These are phyloP conservation scores for Argyresthia goedartella DNA, from an alignment of 2,888 invertebrate genomes.

Conservation along the genomic window DNA sequence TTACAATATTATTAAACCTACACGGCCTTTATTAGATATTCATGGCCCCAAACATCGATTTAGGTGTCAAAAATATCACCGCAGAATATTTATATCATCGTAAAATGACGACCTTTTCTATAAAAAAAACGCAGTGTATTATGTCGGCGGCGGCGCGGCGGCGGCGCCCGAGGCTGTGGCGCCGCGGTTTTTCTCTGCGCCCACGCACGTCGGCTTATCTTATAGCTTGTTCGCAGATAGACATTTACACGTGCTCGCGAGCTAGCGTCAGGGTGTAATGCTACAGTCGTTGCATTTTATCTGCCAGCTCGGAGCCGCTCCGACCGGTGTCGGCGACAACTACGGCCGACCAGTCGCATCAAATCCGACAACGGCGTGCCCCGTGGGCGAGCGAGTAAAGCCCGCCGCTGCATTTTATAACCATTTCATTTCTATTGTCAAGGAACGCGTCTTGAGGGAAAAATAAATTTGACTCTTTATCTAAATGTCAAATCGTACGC, in stretches of 20 bases:
- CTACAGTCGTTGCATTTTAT: conserved; percentile 58
- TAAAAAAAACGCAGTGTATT: not conserved
- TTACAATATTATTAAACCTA: conserved; percentile 25
- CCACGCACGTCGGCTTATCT: conserved; percentile 55
- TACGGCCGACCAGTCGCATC: conserved; percentile 13
- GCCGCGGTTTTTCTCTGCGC: conserved; percentile 39
- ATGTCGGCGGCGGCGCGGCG: conserved; percentile 8
- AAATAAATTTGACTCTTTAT: conserved; percentile 70
- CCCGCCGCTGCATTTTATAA: conserved; percentile 54
- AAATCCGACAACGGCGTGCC: conserved; percentile 50
- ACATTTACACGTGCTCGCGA: conserved; percentile 66
- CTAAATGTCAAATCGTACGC: conserved; percentile 71
- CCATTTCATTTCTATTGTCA: conserved; percentile 70
- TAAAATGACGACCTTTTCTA: conserved; percentile 6
- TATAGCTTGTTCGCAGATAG: conserved; percentile 52
- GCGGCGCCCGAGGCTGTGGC: conserved; percentile 31
- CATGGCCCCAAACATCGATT: conserved; percentile 29
- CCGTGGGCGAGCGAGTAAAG: conserved; percentile 54
- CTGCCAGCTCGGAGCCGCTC: conserved; percentile 36
- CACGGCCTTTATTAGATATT: conserved; percentile 33
- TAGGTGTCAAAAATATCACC: conserved; percentile 30
- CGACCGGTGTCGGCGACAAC: not conserved
- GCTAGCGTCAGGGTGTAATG: conserved; percentile 48
- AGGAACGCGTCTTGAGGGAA: conserved; percentile 46
- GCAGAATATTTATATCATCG: conserved; percentile 20